Conservation (phyloP, 2,888 invertebrate genomes). For the Odiellus spinosus region DNA sequence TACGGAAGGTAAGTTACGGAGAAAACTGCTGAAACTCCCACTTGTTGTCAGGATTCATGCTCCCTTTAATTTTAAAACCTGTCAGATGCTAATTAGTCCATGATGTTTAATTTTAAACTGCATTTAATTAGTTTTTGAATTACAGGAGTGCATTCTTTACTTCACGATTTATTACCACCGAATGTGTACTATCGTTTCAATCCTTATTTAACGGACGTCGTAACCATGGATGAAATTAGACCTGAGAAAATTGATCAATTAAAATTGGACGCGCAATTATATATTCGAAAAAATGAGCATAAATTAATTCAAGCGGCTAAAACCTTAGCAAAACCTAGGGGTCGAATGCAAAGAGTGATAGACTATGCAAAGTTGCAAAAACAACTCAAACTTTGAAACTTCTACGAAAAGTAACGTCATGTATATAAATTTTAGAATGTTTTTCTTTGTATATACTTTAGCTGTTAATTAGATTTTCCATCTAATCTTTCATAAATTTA, state of each 20-base stretch:
- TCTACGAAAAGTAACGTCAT: neutral
- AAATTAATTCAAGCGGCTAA: constrained; percentile 37
- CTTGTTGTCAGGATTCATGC: no score
- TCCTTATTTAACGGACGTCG: constrained; percentile 63
- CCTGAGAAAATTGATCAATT: constrained; percentile 52
- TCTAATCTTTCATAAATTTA: no score
- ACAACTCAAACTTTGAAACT: neutral
- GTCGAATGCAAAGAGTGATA: constrained; percentile 4
- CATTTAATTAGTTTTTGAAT: neutral
- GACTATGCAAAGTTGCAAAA: constrained; percentile 10
- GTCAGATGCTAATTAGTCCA: no score
- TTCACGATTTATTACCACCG: constrained; percentile 56
- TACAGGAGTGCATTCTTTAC: constrained; percentile 55
- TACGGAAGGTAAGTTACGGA: constrained; percentile 48
- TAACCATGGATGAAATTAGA: constrained; percentile 62
- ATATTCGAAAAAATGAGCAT: constrained; percentile 59
- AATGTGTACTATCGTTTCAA: constrained; percentile 68
- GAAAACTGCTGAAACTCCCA: no score
- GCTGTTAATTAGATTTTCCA: no score
- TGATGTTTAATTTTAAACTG: no score
- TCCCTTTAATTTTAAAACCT: no score
- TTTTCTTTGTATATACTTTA: no score
- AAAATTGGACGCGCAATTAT: constrained; percentile 57
- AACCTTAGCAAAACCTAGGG: constrained; percentile 15
- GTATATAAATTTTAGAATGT: no score